Conservation (phyloP, 2,797 vertebrate species). For the Pseudotriccus pelzelni region DNA sequence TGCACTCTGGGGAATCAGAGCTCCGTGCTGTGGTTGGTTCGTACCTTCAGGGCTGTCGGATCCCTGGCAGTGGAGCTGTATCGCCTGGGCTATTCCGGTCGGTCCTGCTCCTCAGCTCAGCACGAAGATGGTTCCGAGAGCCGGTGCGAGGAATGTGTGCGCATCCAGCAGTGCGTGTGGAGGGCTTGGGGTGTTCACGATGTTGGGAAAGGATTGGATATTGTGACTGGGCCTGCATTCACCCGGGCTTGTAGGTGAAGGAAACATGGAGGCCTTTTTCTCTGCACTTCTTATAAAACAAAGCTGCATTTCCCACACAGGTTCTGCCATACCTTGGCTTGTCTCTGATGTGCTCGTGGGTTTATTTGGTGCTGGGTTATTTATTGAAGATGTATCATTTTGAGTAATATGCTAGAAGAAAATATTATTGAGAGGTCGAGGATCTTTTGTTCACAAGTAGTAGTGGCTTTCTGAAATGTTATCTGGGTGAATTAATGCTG, state of each 20-base stretch:
- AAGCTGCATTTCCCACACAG: fast-evolving
- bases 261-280: background rate
- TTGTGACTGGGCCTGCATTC: background rate
- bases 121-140: background rate
- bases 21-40: background rate
- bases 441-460: conserved; percentile 7
- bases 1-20: background rate
- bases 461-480: background rate
- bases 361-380: background rate
- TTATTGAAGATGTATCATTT: background rate
- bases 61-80: background rate
- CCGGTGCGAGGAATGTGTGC: background rate
- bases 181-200: background rate
- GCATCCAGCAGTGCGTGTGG: background rate
- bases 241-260: background rate
- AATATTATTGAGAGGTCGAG: background rate
- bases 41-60: background rate
- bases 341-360: background rate
- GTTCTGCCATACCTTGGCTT: background rate
- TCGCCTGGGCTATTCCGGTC: background rate
- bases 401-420: background rate
- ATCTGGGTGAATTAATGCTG: background rate
- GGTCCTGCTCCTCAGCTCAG: background rate
- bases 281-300: background rate
- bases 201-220: background rate